These are phyloP conservation scores for Dipodomys stephensi DNA, from an alignment of 2,113 vertebrate genomes.

Conservation along the genomic window DNA sequence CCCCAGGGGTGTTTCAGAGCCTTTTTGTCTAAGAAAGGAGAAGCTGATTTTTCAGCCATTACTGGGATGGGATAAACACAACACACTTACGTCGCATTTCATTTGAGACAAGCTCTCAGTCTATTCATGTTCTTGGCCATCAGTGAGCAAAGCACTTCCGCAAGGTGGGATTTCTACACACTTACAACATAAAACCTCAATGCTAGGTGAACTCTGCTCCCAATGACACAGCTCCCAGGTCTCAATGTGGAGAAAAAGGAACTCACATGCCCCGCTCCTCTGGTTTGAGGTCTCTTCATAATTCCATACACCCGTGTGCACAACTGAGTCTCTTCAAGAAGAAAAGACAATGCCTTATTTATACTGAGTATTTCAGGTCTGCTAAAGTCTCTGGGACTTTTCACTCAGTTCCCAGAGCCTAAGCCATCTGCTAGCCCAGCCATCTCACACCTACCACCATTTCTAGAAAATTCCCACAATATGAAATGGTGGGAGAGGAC, in stretches of 20 bases:
- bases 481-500: neutral
- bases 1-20: neutral
- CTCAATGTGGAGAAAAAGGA: neutral
- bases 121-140: neutral
- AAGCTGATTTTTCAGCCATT: neutral
- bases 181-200: fast-evolving
- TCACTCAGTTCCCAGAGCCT: neutral
- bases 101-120: neutral
- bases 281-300: neutral
- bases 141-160: neutral
- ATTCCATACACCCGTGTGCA: neutral
- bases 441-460: neutral
- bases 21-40: neutral
- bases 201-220: no score
- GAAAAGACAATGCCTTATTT: neutral
- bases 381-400: neutral
- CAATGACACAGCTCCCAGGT: neutral
- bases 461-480: neutral
- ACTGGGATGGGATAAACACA: neutral
- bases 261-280: neutral
- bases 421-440: neutral
- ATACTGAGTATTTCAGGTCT: neutral
- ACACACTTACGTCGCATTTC: neutral
- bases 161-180: no score
- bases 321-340: neutral